Conservation (phyloP, 2,113 vertebrate species). For the Sisor rabdophorus region DNA sequence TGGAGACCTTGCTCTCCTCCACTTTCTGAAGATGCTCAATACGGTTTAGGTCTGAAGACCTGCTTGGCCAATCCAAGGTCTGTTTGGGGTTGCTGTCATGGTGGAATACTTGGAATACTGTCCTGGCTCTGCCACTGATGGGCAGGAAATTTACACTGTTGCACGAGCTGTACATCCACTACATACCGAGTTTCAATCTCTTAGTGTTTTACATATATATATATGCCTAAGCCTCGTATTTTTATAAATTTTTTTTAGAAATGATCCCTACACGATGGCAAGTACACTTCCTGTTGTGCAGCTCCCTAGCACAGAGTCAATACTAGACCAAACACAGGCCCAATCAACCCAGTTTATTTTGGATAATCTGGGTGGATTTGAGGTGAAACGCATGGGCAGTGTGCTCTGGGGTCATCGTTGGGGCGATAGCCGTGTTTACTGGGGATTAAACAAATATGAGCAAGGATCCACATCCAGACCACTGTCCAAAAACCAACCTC, state of each 20-base stretch:
- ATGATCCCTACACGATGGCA: not conserved
- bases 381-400: constrained; percentile 55
- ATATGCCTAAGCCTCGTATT: no score
- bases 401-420: constrained; percentile 56
- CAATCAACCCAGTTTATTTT: constrained; percentile 67
- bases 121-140: no score
- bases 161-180: no score
- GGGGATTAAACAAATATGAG: constrained; percentile 65
- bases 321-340: constrained; percentile 64
- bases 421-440: constrained; percentile 62
- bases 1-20: no score
- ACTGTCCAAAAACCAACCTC: constrained; percentile 59
- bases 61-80: no score
- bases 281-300: constrained; percentile 45
- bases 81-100: no score
- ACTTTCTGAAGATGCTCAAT: no score
- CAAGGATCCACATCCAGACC: constrained; percentile 55
- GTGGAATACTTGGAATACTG: no score
- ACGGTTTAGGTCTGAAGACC: no score
- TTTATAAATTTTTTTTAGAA: not conserved
- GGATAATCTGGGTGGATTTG: constrained; percentile 69
- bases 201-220: no score
- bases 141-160: no score
- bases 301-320: constrained; percentile 63
- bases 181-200: no score